Conservation (phyloP, 53 echinoderm and acorn worm species). For the Paracentrotus lividus region DNA sequence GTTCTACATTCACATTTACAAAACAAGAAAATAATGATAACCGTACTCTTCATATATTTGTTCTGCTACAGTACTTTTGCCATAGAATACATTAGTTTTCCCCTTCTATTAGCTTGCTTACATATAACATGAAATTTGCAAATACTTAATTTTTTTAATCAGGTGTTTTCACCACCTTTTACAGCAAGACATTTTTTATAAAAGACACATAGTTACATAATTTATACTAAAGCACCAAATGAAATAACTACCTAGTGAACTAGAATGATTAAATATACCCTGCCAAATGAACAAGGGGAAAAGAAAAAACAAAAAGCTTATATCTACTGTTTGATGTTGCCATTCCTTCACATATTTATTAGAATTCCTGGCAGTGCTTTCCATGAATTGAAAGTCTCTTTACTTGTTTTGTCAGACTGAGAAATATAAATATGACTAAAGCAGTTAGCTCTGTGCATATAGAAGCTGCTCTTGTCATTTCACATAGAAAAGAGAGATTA, state of each 20-base stretch:
- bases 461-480: not conserved
- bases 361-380: constrained; percentile 15
- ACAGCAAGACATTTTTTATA: constrained; percentile 43
- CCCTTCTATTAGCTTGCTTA: constrained; percentile 33
- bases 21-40: constrained; percentile 49
- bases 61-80: constrained; percentile 71
- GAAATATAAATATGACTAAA: not conserved
- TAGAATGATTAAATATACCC: constrained; percentile 52
- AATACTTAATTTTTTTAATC: constrained; percentile 27
- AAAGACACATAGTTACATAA: constrained; percentile 18
- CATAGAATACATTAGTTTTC: constrained; percentile 67
- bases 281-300: not conserved
- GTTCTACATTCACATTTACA: constrained; percentile 64
- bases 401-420: not conserved
- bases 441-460: not conserved
- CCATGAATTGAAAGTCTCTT: not conserved
- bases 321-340: not conserved
- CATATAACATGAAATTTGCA: constrained; percentile 44
- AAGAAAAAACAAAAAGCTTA: not conserved
- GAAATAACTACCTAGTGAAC: not conserved
- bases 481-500: not conserved
- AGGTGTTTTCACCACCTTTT: constrained; percentile 10
- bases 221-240: constrained; percentile 56
- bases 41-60: constrained; percentile 12
- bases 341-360: not conserved